Evolutionary conservation across 1,140 invertebrate species (phyloP).

Genomic region (Cydia strobilella): DNA sequence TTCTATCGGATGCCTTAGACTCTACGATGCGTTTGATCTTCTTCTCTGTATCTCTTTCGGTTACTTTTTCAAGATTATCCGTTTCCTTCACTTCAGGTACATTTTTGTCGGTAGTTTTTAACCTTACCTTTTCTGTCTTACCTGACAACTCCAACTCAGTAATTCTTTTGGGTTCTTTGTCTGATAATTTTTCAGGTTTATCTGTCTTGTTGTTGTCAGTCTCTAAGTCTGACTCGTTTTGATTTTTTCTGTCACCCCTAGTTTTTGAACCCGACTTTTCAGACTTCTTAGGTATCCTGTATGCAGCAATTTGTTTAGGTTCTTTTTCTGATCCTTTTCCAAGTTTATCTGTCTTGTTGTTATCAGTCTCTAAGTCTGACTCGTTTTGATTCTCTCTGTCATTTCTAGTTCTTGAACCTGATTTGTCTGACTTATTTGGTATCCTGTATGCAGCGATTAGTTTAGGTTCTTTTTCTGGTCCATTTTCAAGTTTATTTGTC

Average conservation of each 20-base stretch:
- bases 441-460: conserved; percentile 30
- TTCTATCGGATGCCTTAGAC: not conserved
- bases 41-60: not conserved
- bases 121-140: not conserved
- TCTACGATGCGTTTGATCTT: not conserved
- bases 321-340: not conserved
- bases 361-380: not conserved
- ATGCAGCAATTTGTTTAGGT: too few species aligned
- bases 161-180: too few species aligned
- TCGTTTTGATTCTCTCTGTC: not conserved
- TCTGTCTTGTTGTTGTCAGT: not conserved
- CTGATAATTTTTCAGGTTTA: not conserved
- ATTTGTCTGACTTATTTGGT: conserved; percentile 24
- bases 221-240: not conserved
- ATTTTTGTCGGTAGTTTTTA: not conserved
- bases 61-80: not conserved
- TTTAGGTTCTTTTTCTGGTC: conserved; percentile 7
- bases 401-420: not conserved
- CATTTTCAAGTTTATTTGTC: not conserved
- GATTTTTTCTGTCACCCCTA: not conserved
- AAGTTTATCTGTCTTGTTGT: not conserved
- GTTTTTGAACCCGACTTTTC: not conserved
- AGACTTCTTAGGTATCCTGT: not conserved
- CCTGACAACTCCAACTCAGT: too few species aligned
- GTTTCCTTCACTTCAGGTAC: not conserved